These are phyloP conservation scores for Nothoprocta perdicaria DNA, from an alignment of 2,113 vertebrate species.

Conservation along the genomic window DNA sequence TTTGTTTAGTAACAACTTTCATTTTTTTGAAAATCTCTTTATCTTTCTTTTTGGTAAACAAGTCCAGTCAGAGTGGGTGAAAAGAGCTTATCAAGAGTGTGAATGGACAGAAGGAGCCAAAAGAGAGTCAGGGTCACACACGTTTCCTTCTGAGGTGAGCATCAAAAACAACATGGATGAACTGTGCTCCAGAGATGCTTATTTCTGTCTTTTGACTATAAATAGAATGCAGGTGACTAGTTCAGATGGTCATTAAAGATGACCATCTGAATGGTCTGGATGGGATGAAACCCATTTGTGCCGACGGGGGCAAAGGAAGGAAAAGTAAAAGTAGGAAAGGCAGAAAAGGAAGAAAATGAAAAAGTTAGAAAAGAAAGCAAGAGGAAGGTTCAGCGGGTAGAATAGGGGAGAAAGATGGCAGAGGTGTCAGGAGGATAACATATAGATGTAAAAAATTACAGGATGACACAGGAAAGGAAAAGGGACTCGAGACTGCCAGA, in stretches of 20 bases:
- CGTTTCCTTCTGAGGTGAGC: neutral
- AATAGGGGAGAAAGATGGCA: neutral
- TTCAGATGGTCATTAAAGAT: neutral
- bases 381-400: neutral
- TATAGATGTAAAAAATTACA: neutral
- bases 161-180: neutral
- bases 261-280: neutral
- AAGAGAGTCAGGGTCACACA: neutral
- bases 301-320: neutral
- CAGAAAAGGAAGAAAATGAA: neutral
- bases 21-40: neutral
- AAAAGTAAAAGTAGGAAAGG: neutral
- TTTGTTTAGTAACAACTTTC: neutral
- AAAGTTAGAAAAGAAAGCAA: neutral
- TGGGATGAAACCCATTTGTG: neutral
- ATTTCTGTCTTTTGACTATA: neutral
- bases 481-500: neutral
- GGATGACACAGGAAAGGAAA: neutral
- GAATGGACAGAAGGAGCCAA: neutral
- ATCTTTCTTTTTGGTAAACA: neutral
- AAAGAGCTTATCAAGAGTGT: neutral
- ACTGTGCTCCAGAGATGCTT: neutral
- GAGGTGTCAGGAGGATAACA: neutral
- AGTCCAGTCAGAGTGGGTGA: neutral
- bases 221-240: conserved; percentile 4